Base-by-base conservation (phyloP, 2,797 vertebrate genomes). In the Chrosomus eos region DNA sequence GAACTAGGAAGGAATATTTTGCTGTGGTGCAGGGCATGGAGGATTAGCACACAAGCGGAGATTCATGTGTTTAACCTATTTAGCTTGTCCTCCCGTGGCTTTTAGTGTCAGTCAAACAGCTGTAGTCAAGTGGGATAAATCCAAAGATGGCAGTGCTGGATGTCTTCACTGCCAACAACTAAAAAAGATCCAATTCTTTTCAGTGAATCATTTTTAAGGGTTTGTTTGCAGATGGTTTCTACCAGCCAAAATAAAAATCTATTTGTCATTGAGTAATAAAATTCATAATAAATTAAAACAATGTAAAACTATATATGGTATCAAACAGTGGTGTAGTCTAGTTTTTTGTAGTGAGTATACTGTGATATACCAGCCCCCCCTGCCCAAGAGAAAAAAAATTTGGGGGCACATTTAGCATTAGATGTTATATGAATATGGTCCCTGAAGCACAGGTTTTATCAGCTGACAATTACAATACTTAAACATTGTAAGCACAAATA, bases 41-140 rank as follows among this genome's bases (percentile, higher is more conserved):
- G 53, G 33, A 85, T 82, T 85, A 64, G n/a, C 62, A 84, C 16
- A 78, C 66, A 87, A 62, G 38, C 13, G 0, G n/a, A 66, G n/a
- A 55, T 33, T 62, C 55, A n/a, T n/a, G 48, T 5, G 60, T 58
- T 45, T 68, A 80, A 79, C 38, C 26, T 87, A 21, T 43, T 58
- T 53, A 84, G 73, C 71, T 81, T 55, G 81, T 88, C 31, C 33
- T 80, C 36, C 48, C 80, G 40, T 74, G 67, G 77, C 40, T 87
- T 83, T 88, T 68, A 78, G 71, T 74, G 70, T 88, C 76, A 82
- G 81, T 73, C 76, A 31, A 82, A 85, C 83, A 86, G 84, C 71
- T 86, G 80, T 51, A 64, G 64, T 70, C 66, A 60, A 70, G 83
- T 79, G 78, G 70, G 78, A 74, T 58, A 14, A 79, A 87, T 86